Evolutionary conservation across 2,888 invertebrate species (phyloP).

Genomic region (Ectemnius lituratus): DNA sequence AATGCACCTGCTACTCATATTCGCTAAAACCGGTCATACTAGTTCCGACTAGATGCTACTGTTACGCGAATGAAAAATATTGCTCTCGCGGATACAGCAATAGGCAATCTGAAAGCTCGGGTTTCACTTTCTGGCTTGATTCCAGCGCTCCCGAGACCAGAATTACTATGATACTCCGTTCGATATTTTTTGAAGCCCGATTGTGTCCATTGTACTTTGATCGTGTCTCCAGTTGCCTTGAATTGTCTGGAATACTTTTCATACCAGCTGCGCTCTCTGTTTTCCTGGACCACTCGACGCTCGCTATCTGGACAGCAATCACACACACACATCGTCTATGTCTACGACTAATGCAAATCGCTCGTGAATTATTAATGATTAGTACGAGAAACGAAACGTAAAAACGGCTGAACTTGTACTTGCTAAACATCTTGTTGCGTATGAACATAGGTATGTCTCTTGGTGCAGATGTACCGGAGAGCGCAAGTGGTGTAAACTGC

Average conservation of each 20-base stretch:
- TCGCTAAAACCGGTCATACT: too few species aligned
- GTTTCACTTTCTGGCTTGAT: conserved; percentile 69
- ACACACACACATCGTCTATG: too few species aligned
- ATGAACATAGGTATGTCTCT: neutral
- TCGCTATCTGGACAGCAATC: too few species aligned
- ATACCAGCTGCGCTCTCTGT: neutral
- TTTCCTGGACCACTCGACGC: too few species aligned
- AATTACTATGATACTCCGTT: conserved; percentile 44
- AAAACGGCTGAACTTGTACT: neutral
- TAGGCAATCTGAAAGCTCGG: conserved; percentile 49
- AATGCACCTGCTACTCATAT: too few species aligned
- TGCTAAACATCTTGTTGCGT: neutral
- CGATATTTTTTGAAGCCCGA: conserved; percentile 22
- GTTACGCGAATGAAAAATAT: conserved; percentile 59
- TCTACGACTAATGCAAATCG: too few species aligned
- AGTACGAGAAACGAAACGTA: too few species aligned
- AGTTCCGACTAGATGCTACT: conserved; percentile 26
- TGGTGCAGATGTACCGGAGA: conserved; percentile 27
- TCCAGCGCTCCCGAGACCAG: conserved; percentile 68
- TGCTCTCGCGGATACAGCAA: conserved; percentile 45
- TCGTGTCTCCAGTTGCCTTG: conserved; percentile 23
- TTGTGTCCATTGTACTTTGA: conserved; percentile 24
- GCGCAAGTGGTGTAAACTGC: conserved; percentile 46
- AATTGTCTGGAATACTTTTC: conserved; percentile 4
- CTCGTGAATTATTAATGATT: too few species aligned